Percentiles rank a stretch among this genome's conserved stretches.
Evolutionary conservation across 1,140 invertebrate genomes (phyloP).

Genomic region (Heliothis subflexa): DNA sequence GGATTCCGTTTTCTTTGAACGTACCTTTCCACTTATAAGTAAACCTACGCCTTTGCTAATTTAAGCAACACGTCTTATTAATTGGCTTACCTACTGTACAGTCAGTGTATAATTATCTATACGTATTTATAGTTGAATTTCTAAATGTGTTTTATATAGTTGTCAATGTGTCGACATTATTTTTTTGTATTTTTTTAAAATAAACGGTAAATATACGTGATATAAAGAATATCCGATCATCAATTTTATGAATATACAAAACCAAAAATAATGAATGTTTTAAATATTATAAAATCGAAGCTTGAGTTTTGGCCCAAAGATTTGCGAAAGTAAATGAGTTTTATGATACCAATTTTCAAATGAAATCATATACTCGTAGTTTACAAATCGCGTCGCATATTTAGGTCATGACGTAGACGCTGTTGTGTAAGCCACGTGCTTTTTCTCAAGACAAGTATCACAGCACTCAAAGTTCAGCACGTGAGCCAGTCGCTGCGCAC

Average conservation of each 20-base stretch:
- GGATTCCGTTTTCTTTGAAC: not conserved
- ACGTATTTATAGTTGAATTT: not conserved
- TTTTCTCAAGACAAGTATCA: not conserved
- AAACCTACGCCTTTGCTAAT: not conserved
- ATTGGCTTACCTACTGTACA: not conserved
- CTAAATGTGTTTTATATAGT: no score
- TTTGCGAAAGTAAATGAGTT: not conserved
- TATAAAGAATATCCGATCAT: no score
- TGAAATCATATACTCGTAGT: not conserved
- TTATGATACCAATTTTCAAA: not conserved
- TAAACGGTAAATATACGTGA: no score
- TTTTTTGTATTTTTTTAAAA: no score
- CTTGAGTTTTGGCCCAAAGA: not conserved
- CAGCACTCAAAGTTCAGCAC: slow-evolving; percentile 5
- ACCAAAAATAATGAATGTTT: no score
- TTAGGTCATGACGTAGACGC: slow-evolving; percentile 10
- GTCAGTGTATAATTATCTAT: not conserved
- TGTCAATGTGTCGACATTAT: no score
- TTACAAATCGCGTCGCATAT: slow-evolving; percentile 4
- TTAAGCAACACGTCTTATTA: not conserved
- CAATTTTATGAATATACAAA: no score
- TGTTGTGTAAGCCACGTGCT: slow-evolving; percentile 17
- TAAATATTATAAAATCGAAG: no score
- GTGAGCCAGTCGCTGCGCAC: slow-evolving; percentile 5
- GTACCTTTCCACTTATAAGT: not conserved